Evolutionary conservation across 2,113 vertebrate species (phyloP).

Genomic region (Pundamilia nyererei): DNA sequence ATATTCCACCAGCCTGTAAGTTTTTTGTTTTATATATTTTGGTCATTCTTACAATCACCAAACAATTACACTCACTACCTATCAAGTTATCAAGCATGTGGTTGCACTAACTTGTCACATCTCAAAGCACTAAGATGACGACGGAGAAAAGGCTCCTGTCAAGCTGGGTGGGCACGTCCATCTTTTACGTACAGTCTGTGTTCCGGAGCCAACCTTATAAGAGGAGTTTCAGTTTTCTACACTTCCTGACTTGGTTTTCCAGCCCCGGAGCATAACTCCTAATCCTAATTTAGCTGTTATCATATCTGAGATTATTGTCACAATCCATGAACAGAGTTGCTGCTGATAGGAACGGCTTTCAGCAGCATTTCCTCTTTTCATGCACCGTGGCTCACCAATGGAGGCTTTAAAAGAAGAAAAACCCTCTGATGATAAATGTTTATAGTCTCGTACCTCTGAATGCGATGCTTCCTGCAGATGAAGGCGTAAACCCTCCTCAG

Average conservation of each 20-base stretch:
- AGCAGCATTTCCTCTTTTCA: not conserved
- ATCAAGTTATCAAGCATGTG: not conserved
- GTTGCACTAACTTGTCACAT: not conserved
- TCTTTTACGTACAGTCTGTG: not conserved
- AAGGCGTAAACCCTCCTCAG: slow-evolving; percentile 89
- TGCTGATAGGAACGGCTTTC: not conserved
- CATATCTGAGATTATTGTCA: not conserved
- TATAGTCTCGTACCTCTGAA: slow-evolving; percentile 75
- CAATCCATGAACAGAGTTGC: not conserved
- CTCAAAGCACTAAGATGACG: not conserved
- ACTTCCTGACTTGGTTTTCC: not conserved
- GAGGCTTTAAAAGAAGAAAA: not conserved
- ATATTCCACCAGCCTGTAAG: not conserved
- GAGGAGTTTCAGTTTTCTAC: not conserved
- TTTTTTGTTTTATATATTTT: not conserved
- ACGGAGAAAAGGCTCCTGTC: not conserved
- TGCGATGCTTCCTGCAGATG: slow-evolving; percentile 87
- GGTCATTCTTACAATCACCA: not conserved
- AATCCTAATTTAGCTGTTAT: not conserved
- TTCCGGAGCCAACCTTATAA: not conserved
- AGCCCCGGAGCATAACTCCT: not conserved
- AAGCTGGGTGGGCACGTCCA: not conserved
- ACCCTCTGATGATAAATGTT: not conserved
- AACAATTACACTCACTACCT: not conserved
- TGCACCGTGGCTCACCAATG: not conserved